These are phyloP conservation scores for Caiman crocodilus DNA, from an alignment of 2,797 vertebrate genomes.

Conservation along the genomic window DNA sequence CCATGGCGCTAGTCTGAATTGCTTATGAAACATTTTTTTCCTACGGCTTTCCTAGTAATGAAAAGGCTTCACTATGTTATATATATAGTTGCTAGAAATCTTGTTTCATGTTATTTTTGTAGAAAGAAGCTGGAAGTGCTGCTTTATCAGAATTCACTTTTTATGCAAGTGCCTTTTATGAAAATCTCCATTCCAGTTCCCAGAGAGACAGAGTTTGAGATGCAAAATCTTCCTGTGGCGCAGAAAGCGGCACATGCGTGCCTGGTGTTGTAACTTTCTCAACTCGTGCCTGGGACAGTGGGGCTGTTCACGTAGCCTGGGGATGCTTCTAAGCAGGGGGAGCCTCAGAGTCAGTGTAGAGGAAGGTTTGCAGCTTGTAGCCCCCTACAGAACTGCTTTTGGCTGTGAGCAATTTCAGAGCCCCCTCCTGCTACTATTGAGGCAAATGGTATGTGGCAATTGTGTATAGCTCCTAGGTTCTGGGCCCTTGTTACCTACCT, in stretches of 20 bases:
- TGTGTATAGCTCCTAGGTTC: neutral
- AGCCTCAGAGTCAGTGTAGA: neutral
- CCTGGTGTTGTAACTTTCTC: neutral
- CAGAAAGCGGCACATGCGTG: no score
- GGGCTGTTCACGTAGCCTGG: neutral
- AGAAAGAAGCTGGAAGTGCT: accelerated
- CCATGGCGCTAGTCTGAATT: accelerated
- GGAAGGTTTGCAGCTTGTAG: neutral
- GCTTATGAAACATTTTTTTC: neutral
- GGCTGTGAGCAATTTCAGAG: no score
- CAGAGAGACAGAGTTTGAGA: accelerated
- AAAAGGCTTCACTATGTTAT: neutral
- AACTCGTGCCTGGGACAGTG: neutral
- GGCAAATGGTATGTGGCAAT: no score
- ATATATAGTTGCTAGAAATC: accelerated
- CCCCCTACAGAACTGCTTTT: neutral
- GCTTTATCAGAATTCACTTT: neutral
- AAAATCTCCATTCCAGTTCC: neutral
- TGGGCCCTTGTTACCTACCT: neutral
- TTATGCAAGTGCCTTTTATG: slow-evolving; percentile 61
- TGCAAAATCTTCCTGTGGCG: neutral
- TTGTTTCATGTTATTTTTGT: neutral
- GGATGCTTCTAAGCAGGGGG: no score
- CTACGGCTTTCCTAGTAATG: no score
- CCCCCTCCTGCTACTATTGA: neutral